Conservation (phyloP, 2,113 vertebrate genomes). For the Erinaceus europaeus region DNA sequence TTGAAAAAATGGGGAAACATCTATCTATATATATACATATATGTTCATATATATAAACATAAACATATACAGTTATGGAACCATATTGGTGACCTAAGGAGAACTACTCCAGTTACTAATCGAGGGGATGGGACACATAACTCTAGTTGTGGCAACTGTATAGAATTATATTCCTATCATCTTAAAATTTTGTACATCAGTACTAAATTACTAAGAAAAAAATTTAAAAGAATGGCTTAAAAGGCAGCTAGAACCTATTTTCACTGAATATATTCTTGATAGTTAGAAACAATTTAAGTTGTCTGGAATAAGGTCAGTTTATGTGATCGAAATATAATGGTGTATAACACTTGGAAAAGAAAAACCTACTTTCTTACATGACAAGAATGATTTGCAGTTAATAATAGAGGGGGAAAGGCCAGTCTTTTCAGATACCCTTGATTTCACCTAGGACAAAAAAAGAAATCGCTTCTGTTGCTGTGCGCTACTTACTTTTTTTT, state of each 20-base stretch:
- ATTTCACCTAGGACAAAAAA: constrained; percentile 82
- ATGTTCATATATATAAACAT: no score
- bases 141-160: no score
- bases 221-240: constrained; percentile 44
- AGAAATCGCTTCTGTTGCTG: constrained; percentile 78
- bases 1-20: no score
- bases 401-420: constrained; percentile 81
- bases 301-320: constrained; percentile 75
- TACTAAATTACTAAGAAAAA: not conserved
- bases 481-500: constrained; percentile 79
- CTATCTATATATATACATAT: no score
- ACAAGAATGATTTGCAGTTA: constrained; percentile 84
- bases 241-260: constrained; percentile 48
- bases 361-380: constrained; percentile 79
- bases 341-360: constrained; percentile 78
- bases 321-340: constrained; percentile 74
- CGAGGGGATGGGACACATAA: no score
- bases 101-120: no score
- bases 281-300: constrained; percentile 80
- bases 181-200: no score
- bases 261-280: constrained; percentile 60
- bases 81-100: no score
- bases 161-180: no score
- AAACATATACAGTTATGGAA: no score
- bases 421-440: constrained; percentile 84